phyloP scores from a whole-genome alignment of 1,140 invertebrate species.

The Atta colombica region DNA sequence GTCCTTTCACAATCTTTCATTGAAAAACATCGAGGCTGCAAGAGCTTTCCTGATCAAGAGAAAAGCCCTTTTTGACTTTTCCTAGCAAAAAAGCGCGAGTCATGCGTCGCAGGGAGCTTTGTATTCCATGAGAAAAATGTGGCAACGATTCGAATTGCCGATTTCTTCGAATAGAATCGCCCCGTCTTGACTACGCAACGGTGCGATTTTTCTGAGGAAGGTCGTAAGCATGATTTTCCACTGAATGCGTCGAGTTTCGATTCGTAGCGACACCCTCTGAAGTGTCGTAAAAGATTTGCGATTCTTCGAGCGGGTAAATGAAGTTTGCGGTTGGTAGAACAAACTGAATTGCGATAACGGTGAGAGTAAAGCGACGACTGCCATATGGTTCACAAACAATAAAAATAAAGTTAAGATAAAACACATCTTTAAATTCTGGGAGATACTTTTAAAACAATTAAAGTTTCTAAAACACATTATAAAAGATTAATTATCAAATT shows the following conservation, averaged over 20 bases:
- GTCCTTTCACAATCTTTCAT: constrained; percentile 16
- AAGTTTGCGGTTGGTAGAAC: constrained; percentile 53
- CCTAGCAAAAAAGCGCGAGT: constrained; percentile 34
- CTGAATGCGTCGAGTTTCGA: constrained; percentile 53
- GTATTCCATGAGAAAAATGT: constrained; percentile 46
- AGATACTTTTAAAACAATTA: not conserved
- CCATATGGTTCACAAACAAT: constrained; percentile 6
- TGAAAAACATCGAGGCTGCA: constrained; percentile 44
- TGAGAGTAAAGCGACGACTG: not conserved
- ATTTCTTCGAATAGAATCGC: constrained; percentile 41
- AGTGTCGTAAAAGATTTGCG: constrained; percentile 57
- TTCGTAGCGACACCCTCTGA: constrained; percentile 38
- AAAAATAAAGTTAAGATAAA: constrained; percentile 30
- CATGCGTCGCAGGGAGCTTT: constrained; percentile 28
- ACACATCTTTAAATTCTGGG: constrained; percentile 2
- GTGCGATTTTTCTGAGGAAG: constrained; percentile 50
- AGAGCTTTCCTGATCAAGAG: constrained; percentile 37
- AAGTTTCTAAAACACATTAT: not conserved
- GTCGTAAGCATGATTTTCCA: constrained; percentile 65
- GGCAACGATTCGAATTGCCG: constrained; percentile 47
- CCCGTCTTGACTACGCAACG: constrained; percentile 39
- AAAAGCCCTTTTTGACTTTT: constrained; percentile 29
- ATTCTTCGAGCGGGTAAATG: constrained; percentile 53
- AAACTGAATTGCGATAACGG: constrained; percentile 52
- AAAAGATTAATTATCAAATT: not conserved